Evolutionary conservation across 2,113 vertebrate species (phyloP).

Genomic region (Mus spicilegus): DNA sequence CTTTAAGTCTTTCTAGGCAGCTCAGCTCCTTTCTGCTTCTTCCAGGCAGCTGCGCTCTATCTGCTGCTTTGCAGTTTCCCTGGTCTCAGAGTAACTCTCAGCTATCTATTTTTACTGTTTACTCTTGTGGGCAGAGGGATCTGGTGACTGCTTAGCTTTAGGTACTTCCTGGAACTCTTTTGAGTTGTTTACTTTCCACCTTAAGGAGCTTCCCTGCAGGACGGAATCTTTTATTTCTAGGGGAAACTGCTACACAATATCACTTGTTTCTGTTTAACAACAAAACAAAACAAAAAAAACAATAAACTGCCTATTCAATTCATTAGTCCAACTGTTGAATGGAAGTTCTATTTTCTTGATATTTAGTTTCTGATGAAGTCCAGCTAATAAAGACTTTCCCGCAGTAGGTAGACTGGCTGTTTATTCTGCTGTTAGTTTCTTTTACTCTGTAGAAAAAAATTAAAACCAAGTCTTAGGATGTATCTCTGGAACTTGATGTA

Average conservation of each 20-base stretch:
- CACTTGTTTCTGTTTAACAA: neutral
- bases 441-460: neutral
- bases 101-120: neutral
- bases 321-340: neutral
- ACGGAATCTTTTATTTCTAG: neutral
- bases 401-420: neutral
- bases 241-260: neutral
- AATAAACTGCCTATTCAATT: neutral
- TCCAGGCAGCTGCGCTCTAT: fast-evolving
- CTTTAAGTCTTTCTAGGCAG: neutral
- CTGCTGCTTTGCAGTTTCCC: neutral
- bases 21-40: neutral
- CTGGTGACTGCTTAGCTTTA: neutral
- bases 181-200: neutral
- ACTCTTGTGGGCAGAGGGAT: neutral
- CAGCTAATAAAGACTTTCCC: neutral
- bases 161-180: neutral
- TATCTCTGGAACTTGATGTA: neutral
- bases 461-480: neutral
- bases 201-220: neutral
- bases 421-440: neutral
- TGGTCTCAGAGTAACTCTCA: neutral
- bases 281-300: no score
- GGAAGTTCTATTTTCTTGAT: neutral
- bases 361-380: neutral